A percentile compares a stretch with the other conserved stretches of the same genome.
These are phyloP conservation scores for Gymnoscopelus microlampas DNA, from an alignment of 2,797 vertebrate genomes.

Conservation along the genomic window DNA sequence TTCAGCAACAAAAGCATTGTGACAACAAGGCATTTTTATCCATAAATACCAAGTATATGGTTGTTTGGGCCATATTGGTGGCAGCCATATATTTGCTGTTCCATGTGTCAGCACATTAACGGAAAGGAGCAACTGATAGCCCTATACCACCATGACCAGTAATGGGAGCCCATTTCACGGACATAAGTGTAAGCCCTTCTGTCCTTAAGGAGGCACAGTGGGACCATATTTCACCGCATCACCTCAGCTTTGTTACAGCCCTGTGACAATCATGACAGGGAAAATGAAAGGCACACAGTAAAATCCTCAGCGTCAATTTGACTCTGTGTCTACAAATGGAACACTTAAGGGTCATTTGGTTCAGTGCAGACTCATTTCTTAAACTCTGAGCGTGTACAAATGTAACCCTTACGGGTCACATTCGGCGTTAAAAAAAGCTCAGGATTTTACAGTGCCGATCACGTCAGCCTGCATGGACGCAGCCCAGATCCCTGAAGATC, in stretches of 20 bases:
- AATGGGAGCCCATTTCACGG: constrained; percentile 59
- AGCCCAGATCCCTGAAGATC: constrained; percentile 61
- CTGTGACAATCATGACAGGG: constrained; percentile 40
- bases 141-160: background rate
- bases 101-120: background rate
- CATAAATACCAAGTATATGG: too few species aligned
- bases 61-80: constrained; percentile 29
- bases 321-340: too few species aligned
- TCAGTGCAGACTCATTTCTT: too few species aligned
- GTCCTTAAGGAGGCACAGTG: constrained; percentile 45
- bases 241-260: constrained; percentile 58
- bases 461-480: background rate
- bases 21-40: constrained; percentile 35
- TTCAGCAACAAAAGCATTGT: constrained; percentile 51
- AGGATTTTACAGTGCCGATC: background rate
- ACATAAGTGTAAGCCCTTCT: constrained; percentile 50
- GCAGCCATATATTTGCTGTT: constrained; percentile 21
- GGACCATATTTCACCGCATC: constrained; percentile 66
- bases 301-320: background rate
- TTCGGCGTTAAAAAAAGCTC: too few species aligned
- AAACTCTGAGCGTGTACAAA: too few species aligned
- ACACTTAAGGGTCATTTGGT: too few species aligned
- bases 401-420: too few species aligned
- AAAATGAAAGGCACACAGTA: background rate
- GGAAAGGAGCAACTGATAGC: constrained; percentile 14